phyloP scores from a whole-genome alignment of 1,140 invertebrate genomes.

The Trichonephila inaurata region DNA sequence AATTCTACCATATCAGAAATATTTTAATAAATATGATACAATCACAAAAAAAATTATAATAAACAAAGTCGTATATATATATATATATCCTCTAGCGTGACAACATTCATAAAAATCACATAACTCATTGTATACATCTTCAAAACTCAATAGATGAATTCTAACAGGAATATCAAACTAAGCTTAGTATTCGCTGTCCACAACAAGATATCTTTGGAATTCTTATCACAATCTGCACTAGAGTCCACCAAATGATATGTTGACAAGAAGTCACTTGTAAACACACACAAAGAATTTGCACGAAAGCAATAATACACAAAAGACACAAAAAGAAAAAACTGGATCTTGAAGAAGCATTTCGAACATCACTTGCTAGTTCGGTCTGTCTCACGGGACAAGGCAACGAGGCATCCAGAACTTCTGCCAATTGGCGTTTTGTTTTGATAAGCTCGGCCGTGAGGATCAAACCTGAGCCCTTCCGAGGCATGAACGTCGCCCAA shows the following conservation, averaged over 20 bases:
- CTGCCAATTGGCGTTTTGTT: neutral
- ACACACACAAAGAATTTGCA: constrained; percentile 3
- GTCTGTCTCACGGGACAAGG: constrained; percentile 53
- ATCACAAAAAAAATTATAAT: too few relatives aligned
- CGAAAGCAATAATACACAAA: neutral
- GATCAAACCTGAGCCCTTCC: constrained; percentile 6
- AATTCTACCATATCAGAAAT: too few relatives aligned
- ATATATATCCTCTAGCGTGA: constrained; percentile 52
- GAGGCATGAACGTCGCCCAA: neutral
- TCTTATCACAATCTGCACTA: constrained; percentile 63
- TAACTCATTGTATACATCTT: constrained; percentile 49
- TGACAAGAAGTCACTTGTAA: constrained; percentile 53
- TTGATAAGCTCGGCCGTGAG: constrained; percentile 60
- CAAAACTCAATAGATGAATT: constrained; percentile 59
- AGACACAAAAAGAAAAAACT: neutral
- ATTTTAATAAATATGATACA: too few relatives aligned
- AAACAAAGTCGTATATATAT: too few relatives aligned
- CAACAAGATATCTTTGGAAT: constrained; percentile 31
- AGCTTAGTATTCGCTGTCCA: neutral
- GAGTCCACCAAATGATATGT: constrained; percentile 63
- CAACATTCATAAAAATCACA: constrained; percentile 44
- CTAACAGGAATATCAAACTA: constrained; percentile 58
- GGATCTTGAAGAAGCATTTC: neutral
- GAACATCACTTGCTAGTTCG: neutral
- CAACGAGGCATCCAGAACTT: constrained; percentile 48